These are phyloP conservation scores for Porites australiensis DNA, from an alignment of 64 coral and sea anemone genomes.

Conservation along the genomic window DNA sequence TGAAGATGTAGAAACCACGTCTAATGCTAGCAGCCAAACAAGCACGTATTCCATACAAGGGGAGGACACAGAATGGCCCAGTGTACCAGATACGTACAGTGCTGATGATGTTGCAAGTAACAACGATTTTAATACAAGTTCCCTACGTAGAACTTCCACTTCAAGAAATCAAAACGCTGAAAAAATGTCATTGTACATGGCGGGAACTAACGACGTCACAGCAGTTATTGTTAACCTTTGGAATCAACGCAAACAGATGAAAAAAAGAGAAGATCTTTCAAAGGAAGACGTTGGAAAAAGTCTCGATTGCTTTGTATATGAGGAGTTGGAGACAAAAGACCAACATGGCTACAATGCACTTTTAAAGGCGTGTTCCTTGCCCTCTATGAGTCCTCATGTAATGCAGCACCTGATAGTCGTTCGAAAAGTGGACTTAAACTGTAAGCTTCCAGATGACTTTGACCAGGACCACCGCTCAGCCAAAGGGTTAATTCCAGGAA, in stretches of 20 bases:
- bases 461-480: neutral
- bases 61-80: neutral
- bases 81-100: neutral
- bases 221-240: conserved; percentile 65
- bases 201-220: conserved; percentile 73
- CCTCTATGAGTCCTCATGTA: conserved; percentile 38
- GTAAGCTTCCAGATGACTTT: neutral
- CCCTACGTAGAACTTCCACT: neutral
- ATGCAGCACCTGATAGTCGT: conserved; percentile 46
- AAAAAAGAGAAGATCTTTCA: conserved; percentile 8
- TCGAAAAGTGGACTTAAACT: conserved; percentile 67
- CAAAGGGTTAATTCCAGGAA: conserved; percentile 24
- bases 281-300: neutral
- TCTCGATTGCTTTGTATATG: conserved; percentile 4
- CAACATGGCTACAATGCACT: conserved; percentile 68
- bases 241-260: neutral
- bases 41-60: neutral
- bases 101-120: neutral
- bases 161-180: neutral
- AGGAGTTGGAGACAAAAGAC: conserved; percentile 19
- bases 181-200: neutral
- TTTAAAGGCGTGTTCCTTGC: conserved; percentile 67
- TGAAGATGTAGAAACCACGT: neutral
- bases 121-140: neutral
- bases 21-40: neutral